Conservation (phyloP, 1,140 invertebrate genomes). For the Philopotamus ludificatus region DNA sequence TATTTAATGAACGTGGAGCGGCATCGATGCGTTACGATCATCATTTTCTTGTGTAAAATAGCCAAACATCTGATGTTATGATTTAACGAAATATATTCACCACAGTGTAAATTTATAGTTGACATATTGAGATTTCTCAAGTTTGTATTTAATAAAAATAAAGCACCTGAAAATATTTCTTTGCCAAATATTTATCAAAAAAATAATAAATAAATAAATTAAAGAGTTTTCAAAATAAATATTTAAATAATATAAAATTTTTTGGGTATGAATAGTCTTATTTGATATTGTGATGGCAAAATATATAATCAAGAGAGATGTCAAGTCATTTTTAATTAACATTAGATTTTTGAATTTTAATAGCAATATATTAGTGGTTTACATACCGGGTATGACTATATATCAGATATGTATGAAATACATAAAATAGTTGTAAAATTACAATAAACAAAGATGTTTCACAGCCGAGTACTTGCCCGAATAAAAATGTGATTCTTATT, state of each 20-base stretch:
- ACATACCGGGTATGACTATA: slow-evolving; percentile 32
- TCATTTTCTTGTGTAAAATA: too few relatives aligned
- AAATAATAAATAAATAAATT: too few relatives aligned
- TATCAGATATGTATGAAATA: slow-evolving; percentile 18
- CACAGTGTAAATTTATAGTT: too few relatives aligned
- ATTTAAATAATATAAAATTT: background rate
- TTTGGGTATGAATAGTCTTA: slow-evolving; percentile 16
- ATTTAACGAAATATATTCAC: too few relatives aligned
- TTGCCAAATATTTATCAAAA: background rate
- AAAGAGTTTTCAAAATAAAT: too few relatives aligned
- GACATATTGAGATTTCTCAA: too few relatives aligned
- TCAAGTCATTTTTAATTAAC: slow-evolving; percentile 34
- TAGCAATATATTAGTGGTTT: slow-evolving; percentile 38
- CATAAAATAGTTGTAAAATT: background rate
- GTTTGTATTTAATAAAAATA: background rate
- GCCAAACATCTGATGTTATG: too few relatives aligned
- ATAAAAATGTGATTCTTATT: slow-evolving; percentile 36
- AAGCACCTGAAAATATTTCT: background rate
- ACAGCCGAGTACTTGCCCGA: slow-evolving; percentile 34
- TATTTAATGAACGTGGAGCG: too few relatives aligned
- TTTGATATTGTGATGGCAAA: slow-evolving; percentile 16
- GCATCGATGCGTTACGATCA: too few relatives aligned
- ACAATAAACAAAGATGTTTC: slow-evolving; percentile 21
- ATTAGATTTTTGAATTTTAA: slow-evolving; percentile 37
- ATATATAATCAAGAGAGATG: slow-evolving; percentile 25